Evolutionary conservation across 2,797 vertebrate genomes (phyloP), one percentile per base, ranked within the genome.

Genomic region (Macropodus opercularis): DNA sequence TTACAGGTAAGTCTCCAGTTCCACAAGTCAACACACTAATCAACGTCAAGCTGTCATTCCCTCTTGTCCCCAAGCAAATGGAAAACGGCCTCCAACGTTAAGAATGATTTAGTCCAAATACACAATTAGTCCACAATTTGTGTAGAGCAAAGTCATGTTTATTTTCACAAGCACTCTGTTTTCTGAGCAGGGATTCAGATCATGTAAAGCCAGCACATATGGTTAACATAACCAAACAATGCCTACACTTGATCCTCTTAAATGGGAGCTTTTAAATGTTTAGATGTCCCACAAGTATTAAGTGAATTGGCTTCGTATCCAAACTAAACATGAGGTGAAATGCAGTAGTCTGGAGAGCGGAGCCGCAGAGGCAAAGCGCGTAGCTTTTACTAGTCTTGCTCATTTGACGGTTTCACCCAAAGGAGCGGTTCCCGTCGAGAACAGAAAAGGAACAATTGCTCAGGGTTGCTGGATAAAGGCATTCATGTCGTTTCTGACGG

Each of bases 191-290:
- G 83, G 88, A 92, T 86, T 91, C 80, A 88, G 85, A 87, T 91
- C 81, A 79, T 75, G 82, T 90, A 91, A 91, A 88, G 63, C 84
- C 83, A 81, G 91, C 90, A 91, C 92, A 93, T 90, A 90, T 92
- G 92, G 90, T 90, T 88, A 92, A 89, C 90, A 91, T 92, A 92
- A 92, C 88, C 71, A 92, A 93, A 93, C 90, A 91, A 93, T 92
- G 91, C 88, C 80, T 83, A 83, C 89, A 79, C 87, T 90, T 89
- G 90, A 92, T 90, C 85, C 83, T 82, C 87, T 91, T 88, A 92
- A 92, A 92, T 86, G 63, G 83, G 86, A 85, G 85, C 83, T 88
- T 35, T 92, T 91, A 88, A 88, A 87, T 81, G 84, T 91, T 92
- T 88, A 89, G 85, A 86, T 70, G 87, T 91, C 91, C 91, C 90